Percentiles rank a stretch among this genome's conserved stretches.
Evolutionary conservation across 2,113 vertebrate genomes (phyloP).

Genomic region (Recurvirostra avosetta): DNA sequence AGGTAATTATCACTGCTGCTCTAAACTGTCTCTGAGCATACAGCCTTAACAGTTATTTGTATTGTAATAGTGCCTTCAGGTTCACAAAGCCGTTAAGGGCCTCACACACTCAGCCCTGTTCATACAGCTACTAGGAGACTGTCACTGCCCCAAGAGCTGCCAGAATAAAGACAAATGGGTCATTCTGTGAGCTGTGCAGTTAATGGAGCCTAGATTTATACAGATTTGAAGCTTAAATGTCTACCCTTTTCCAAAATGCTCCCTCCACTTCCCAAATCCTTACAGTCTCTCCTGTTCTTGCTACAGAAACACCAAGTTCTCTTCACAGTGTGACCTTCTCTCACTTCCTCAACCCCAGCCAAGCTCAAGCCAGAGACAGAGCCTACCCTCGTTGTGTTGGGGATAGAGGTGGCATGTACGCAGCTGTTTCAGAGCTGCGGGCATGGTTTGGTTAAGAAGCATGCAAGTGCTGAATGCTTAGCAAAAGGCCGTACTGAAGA

Average conservation of each 20-base stretch:
- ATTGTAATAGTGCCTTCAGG: neutral
- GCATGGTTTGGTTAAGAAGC: neutral
- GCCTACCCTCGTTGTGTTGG: rapidly evolving
- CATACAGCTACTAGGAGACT: neutral
- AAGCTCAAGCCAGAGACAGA: neutral
- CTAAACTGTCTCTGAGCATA: neutral
- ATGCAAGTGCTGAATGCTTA: neutral
- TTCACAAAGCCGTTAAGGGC: neutral
- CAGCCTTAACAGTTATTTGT: neutral
- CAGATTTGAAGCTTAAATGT: neutral
- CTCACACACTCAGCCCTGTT: neutral
- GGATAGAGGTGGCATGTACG: rapidly evolving
- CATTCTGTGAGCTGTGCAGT: neutral
- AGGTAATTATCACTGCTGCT: neutral
- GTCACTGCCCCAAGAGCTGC: neutral
- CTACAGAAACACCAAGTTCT: neutral
- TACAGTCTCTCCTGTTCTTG: neutral
- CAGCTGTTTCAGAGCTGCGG: neutral
- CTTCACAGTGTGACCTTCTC: neutral
- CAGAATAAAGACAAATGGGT: neutral
- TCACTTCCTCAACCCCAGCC: neutral
- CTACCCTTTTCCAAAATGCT: neutral
- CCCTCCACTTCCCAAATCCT: neutral
- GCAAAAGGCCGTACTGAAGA: neutral
- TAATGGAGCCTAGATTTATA: neutral